A percentile compares a stretch with the other conserved stretches of the same genome.
phyloP scores from a whole-genome alignment of 2,113 vertebrate species.

The Dipodomys merriami region DNA sequence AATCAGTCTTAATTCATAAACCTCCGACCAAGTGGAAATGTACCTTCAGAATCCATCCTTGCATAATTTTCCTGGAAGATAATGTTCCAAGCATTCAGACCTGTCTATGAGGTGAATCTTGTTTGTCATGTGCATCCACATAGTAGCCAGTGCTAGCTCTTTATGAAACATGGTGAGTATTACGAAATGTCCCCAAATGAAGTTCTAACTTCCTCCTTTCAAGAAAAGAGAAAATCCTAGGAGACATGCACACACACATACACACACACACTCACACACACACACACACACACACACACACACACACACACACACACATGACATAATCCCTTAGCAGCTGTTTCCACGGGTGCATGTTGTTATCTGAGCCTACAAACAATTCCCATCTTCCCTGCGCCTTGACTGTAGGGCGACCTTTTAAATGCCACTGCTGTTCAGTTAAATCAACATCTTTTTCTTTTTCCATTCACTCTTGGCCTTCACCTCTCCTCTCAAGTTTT shows the following conservation, averaged over 20 bases:
- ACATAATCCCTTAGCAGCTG: not conserved
- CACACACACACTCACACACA: too few species aligned
- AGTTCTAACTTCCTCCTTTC: not conserved
- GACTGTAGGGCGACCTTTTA: constrained; percentile 53
- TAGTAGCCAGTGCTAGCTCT: not conserved
- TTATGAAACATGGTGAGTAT: not conserved
- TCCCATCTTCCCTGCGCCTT: constrained; percentile 2
- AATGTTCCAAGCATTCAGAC: not conserved
- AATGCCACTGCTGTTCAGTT: constrained; percentile 5
- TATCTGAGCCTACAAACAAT: not conserved
- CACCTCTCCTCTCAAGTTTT: constrained; percentile 4
- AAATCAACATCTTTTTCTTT: constrained; percentile 61
- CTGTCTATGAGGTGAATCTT: not conserved
- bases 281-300: too few species aligned
- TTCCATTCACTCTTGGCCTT: constrained; percentile 40
- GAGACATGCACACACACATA: not conserved
- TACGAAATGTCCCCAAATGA: not conserved
- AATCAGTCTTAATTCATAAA: not conserved
- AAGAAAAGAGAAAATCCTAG: not conserved
- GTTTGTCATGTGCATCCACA: not conserved
- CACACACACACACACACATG: too few species aligned
- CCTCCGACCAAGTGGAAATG: not conserved
- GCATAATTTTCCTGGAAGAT: not conserved
- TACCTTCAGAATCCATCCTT: not conserved
- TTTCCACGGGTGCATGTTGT: not conserved